Base-by-base conservation (phyloP, 2,888 invertebrate genomes). In the Noctua fimbriata region DNA sequence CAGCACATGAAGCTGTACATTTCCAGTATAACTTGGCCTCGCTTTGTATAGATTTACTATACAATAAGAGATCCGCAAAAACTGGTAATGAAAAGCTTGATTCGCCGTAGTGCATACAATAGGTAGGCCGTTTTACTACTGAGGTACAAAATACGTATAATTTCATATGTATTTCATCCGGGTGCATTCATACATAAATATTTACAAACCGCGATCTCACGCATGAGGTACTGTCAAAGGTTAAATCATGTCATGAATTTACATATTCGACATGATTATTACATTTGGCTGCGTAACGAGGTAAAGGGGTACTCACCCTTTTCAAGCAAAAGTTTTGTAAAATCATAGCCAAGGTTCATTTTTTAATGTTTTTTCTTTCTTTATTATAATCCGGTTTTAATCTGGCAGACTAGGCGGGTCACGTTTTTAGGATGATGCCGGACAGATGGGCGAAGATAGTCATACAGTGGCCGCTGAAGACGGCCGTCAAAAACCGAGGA, bases 251-350 rank as follows among this genome's bases (percentile, higher is more conserved):
- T 49, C 63, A 9, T 44, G 67, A 80, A 52, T 76, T 52, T 32
- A 69, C 32, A 67, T 41, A 82, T 41, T 52, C 58, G 21, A 36
- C 16, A 58, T 58, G 49, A 58, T 74, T 73, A 58, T 9, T n/a
- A 52, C 49, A 82, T 49, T 67, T 75, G 82, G n/a, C 49, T 80
- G n/a, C 18, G 32, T 74, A 82, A n/a, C 41, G 21, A n/a, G n/a
- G 67, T 32, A 10, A 32, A 44, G 10, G 2, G n/a, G 16, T 41
- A 44, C 66, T 7, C 6, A 36, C n/a, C 0, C 6, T 47, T 44
- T 47, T 75, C 63, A 32, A 60, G 21, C 5, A 14, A 41, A 66
- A 1, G 5, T 66, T 66, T 66, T 12, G 12, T 66, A 1, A 24
- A 65, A 24, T 12, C 2, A 24, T 60, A 28, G 6, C 2, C 16